Conservation (phyloP, 2,888 invertebrate species). For the Diplazon laetatorius region DNA sequence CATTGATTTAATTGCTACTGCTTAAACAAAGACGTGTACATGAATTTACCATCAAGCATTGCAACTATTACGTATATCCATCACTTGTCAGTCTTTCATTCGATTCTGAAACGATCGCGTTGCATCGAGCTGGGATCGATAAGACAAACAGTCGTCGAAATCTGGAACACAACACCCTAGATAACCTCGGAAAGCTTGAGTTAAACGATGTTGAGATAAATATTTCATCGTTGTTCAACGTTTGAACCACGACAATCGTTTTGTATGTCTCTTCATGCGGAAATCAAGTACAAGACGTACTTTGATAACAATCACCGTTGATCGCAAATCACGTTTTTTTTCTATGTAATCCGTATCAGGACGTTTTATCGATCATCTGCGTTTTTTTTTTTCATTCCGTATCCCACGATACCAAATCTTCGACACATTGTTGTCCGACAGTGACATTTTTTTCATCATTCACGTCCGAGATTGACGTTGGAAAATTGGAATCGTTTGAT, state of each 20-base stretch:
- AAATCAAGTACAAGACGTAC: not conserved
- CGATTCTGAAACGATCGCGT: too few relatives aligned
- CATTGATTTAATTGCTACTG: too few relatives aligned
- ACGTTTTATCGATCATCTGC: constrained; percentile 8
- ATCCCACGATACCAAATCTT: not conserved
- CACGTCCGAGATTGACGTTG: not conserved
- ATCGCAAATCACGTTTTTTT: not conserved
- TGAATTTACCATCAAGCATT: too few relatives aligned
- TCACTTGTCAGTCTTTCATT: too few relatives aligned
- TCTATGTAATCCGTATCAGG: not conserved
- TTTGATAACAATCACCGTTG: not conserved
- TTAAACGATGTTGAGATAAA: not conserved
- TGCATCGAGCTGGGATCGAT: too few relatives aligned
- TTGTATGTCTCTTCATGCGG: not conserved
- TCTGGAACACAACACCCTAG: too few relatives aligned
- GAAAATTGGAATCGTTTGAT: not conserved
- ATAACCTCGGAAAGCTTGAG: too few relatives aligned
- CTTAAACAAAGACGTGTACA: too few relatives aligned
- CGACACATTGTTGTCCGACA: not conserved
- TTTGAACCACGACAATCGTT: not conserved
- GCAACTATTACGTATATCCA: too few relatives aligned
- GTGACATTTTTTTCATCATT: not conserved
- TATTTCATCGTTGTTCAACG: not conserved
- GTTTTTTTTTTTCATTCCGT: not conserved
- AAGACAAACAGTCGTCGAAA: too few relatives aligned